These are phyloP conservation scores for Triplophysa siluroides DNA, from an alignment of 2,113 vertebrate species.

Conservation along the genomic window DNA sequence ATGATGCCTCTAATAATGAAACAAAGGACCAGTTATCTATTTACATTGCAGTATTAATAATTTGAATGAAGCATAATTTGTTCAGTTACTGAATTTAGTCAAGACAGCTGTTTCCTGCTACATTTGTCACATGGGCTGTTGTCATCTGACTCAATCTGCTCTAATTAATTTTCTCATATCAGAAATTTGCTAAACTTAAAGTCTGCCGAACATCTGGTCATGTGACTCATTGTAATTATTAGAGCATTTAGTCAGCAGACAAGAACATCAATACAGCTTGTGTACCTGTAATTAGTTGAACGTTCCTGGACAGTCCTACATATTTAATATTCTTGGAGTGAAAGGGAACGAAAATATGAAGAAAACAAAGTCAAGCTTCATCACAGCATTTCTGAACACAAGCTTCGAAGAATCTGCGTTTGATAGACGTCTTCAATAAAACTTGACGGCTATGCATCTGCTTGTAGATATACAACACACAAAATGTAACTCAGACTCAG, in stretches of 20 bases:
- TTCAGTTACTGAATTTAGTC: not conserved
- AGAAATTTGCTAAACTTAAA: slow-evolving; percentile 28
- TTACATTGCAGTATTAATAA: slow-evolving; percentile 7
- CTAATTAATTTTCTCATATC: slow-evolving; percentile 35
- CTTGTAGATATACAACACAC: slow-evolving; percentile 73
- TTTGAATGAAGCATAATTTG: not conserved
- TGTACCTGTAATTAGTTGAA: slow-evolving; percentile 34
- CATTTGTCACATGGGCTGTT: slow-evolving; percentile 17
- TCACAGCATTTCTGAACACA: slow-evolving; percentile 65
- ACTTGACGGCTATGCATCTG: slow-evolving; percentile 78
- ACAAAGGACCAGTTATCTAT: slow-evolving; percentile 13
- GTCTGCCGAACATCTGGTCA: slow-evolving; percentile 19
- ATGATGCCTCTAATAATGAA: slow-evolving; percentile 1
- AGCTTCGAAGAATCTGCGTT: slow-evolving; percentile 77
- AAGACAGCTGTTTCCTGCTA: slow-evolving; percentile 37
- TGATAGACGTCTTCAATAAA: slow-evolving; percentile 78
- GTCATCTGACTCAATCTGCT: slow-evolving; percentile 28
- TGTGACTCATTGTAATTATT: slow-evolving; percentile 28
- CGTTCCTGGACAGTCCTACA: slow-evolving; percentile 1
- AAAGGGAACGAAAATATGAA: not conserved
- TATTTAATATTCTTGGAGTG: not conserved
- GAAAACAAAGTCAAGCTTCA: slow-evolving; percentile 46
- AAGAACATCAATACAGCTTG: not conserved
- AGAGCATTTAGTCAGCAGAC: not conserved
- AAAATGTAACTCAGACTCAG: slow-evolving; percentile 73